Conservation (phyloP, 2,797 vertebrate species). For the Kryptopterus vitreolus region DNA sequence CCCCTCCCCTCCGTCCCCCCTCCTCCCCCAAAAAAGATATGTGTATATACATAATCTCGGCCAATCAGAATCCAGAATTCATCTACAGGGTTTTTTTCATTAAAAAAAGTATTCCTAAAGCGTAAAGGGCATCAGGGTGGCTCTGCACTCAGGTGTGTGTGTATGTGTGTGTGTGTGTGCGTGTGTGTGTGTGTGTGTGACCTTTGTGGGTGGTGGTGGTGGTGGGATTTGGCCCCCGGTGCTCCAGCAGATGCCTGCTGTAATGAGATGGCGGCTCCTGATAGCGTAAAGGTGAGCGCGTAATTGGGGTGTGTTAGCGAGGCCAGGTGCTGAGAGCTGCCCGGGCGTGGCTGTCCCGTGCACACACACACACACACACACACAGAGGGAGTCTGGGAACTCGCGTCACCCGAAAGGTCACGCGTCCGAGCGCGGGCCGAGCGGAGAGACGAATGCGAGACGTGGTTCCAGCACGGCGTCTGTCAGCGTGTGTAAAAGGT, state of each 20-base stretch:
- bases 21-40: too few species aligned
- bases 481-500: constrained; percentile 61
- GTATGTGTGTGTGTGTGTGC: constrained; percentile 23
- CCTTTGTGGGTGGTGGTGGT: constrained; percentile 67
- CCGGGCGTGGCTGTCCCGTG: constrained; percentile 46
- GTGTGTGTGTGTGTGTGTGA: constrained; percentile 58
- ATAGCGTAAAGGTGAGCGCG: constrained; percentile 74
- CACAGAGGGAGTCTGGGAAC: constrained; percentile 39
- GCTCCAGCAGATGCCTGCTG: constrained; percentile 72
- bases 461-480: constrained; percentile 49
- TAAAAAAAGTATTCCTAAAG: neutral
- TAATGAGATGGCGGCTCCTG: constrained; percentile 76
- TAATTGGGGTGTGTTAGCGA: constrained; percentile 65
- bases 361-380: neutral
- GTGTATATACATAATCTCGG: neutral
- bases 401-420: constrained; percentile 51
- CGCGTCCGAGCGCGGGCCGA: neutral
- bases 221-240: constrained; percentile 66
- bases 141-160: neutral
- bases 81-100: neutral
- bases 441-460: neutral
- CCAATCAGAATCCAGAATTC: neutral
- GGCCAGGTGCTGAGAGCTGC: constrained; percentile 67
- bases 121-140: constrained; percentile 27
- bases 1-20: too few species aligned